Conservation (phyloP, 1,140 invertebrate genomes). For the Schlechtendalia chinensis region DNA sequence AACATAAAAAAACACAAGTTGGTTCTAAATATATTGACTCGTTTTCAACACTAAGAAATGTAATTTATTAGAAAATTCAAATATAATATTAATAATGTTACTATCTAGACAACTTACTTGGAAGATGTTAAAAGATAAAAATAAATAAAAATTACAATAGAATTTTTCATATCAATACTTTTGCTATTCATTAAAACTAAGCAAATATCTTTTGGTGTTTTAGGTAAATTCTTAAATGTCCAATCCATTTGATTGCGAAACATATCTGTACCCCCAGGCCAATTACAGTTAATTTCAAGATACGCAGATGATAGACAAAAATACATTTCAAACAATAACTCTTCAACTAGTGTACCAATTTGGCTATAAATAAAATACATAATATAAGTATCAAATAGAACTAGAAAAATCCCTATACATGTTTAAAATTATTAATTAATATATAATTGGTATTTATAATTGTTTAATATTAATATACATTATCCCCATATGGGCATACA, state of each 20-base stretch:
- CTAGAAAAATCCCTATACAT: too few species aligned
- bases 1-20: slow-evolving; percentile 23
- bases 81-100: not conserved
- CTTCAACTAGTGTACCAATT: not conserved
- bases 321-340: slow-evolving; percentile 15
- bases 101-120: slow-evolving; percentile 18
- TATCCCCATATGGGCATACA: too few species aligned
- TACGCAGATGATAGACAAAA: slow-evolving; percentile 17
- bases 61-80: not conserved
- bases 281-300: slow-evolving; percentile 12
- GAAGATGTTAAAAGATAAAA: slow-evolving; percentile 42
- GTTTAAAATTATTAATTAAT: too few species aligned
- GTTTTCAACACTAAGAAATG: slow-evolving; percentile 8
- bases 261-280: slow-evolving; percentile 29
- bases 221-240: slow-evolving; percentile 26
- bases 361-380: not conserved
- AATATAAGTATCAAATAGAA: not conserved
- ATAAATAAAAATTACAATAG: slow-evolving; percentile 25
- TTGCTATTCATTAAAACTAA: not conserved
- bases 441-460: too few species aligned
- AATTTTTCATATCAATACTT: slow-evolving; percentile 7
- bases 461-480: too few species aligned
- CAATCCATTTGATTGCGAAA: slow-evolving; percentile 2
- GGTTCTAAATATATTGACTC: slow-evolving; percentile 35
- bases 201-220: slow-evolving; percentile 37